Base-by-base conservation (phyloP, 2,888 invertebrate species). In the Melipona bicolor region DNA sequence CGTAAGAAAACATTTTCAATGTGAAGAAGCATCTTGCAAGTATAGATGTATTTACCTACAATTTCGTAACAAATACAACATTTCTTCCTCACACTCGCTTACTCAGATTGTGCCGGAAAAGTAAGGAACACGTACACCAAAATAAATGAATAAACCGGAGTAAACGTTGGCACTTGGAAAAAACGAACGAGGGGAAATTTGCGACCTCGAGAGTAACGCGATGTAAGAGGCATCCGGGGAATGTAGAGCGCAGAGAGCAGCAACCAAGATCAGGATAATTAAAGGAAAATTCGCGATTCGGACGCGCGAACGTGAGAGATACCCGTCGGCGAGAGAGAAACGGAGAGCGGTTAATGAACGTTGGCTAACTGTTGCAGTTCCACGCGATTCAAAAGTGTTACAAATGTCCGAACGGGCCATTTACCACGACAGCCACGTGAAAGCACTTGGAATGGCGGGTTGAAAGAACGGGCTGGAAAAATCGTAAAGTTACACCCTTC, bases 401-500 rank as follows among this genome's bases (percentile, higher is more conserved):
- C 0, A 64, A 74, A 74, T 64, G n/a, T 52, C 36, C 32, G 17
- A 59, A 43, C 64, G 27, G 32, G 36, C 36, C 32, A 74, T 79
- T 74, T 62, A 43, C 11, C 19, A 0, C 17, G 24, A 6, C 43
- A 52, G 9, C 52, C 50, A 72, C n/a, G 19, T n/a, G n/a, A 3
- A 61, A 36, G 11, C n/a, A 52, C 27, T 67, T 50, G 43, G 50
- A 17, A 74, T 17, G 27, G 62, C 36, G 56, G 15, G 36, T 65
- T 36, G 52, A 54, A 71, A 79, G 64, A 32, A 70, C 24, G 36
- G n/a, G 17, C 19, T 5, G 52, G 24, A 75, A 75, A 82, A 61
- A 71, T 82, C 80, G 59, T 71, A 54, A 59, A 69, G 75, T 71
- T 64, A 52, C 27, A 36, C n/a, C 21, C 27, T 13, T 49, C 64